A percentile compares a stretch with the other conserved stretches of the same genome.
Conservation (phyloP, 1,140 invertebrate genomes). For the Euglossa dilemma region DNA sequence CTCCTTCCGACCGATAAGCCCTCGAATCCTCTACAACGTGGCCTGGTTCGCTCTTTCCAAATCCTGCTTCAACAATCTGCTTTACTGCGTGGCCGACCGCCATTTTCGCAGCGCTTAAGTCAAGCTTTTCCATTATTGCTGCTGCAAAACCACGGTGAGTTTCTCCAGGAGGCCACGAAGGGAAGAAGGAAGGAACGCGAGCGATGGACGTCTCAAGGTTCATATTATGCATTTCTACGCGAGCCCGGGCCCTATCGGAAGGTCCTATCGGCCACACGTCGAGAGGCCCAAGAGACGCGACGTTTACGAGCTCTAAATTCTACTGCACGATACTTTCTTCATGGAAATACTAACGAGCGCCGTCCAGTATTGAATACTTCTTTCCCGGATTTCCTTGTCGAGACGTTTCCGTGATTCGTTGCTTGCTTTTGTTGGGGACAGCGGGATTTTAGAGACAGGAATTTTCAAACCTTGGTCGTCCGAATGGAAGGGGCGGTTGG, state of each 20-base stretch:
- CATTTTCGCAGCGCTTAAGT: conserved; percentile 90
- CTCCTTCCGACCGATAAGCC: conserved; percentile 80
- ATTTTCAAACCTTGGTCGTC: not conserved
- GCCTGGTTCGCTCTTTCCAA: conserved; percentile 88
- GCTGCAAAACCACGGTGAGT: conserved; percentile 90
- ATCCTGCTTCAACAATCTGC: conserved; percentile 86
- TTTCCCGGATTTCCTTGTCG: not conserved
- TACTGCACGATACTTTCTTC: not conserved
- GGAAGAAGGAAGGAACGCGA: conserved; percentile 83
- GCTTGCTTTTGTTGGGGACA: not conserved
- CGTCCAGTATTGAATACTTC: conserved; percentile 48
- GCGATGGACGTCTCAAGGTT: conserved; percentile 86
- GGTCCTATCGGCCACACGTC: conserved; percentile 14
- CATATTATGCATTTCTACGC: conserved; percentile 91
- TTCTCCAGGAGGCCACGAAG: conserved; percentile 86
- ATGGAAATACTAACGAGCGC: conserved; percentile 46
- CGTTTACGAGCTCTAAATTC: conserved; percentile 83
- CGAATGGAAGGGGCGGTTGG: not conserved
- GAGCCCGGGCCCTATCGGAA: conserved; percentile 81
- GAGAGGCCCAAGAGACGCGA: conserved; percentile 80
- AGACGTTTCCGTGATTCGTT: not conserved
- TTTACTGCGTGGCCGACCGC: conserved; percentile 86
- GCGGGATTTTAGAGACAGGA: not conserved
- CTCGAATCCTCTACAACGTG: conserved; percentile 85
- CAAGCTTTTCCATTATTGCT: conserved; percentile 92